phyloP scores from a whole-genome alignment of 30 jellyfish, hydroid and myxozoan species.

The Aurelia aurita region DNA sequence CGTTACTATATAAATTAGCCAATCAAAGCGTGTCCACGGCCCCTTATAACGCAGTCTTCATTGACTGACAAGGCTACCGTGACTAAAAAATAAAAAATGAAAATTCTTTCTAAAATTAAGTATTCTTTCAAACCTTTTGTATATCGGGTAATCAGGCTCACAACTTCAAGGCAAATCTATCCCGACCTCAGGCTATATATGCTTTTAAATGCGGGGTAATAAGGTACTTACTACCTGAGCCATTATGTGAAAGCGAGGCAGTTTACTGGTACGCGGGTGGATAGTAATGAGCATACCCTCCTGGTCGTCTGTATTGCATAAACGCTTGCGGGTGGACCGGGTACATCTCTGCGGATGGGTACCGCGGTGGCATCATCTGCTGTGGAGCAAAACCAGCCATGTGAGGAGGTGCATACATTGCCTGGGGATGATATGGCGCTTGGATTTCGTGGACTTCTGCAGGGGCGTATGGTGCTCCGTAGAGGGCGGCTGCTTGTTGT shows the following conservation, averaged over 20 bases:
- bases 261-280: slow-evolving; percentile 34
- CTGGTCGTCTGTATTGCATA: slow-evolving; percentile 65
- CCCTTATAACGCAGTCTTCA: too few relatives aligned
- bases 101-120: too few relatives aligned
- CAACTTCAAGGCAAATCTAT: too few relatives aligned
- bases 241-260: too few relatives aligned
- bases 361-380: slow-evolving; percentile 62
- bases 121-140: too few relatives aligned
- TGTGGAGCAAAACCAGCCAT: slow-evolving; percentile 75
- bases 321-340: slow-evolving; percentile 70
- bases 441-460: slow-evolving; percentile 63
- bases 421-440: slow-evolving; percentile 57
- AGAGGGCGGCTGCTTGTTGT: slow-evolving; percentile 77
- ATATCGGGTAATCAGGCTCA: too few relatives aligned
- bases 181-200: too few relatives aligned
- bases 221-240: not conserved
- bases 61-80: too few relatives aligned
- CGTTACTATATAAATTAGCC: too few relatives aligned
- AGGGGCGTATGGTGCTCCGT: slow-evolving; percentile 74
- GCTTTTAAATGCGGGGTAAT: too few relatives aligned
- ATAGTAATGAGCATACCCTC: slow-evolving; percentile 60
- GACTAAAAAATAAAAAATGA: too few relatives aligned
- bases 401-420: slow-evolving; percentile 61
- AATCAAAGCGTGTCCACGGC: too few relatives aligned
- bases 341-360: slow-evolving; percentile 64